Base-by-base conservation (phyloP, 2,113 vertebrate species). In the Chaetodon auriga region DNA sequence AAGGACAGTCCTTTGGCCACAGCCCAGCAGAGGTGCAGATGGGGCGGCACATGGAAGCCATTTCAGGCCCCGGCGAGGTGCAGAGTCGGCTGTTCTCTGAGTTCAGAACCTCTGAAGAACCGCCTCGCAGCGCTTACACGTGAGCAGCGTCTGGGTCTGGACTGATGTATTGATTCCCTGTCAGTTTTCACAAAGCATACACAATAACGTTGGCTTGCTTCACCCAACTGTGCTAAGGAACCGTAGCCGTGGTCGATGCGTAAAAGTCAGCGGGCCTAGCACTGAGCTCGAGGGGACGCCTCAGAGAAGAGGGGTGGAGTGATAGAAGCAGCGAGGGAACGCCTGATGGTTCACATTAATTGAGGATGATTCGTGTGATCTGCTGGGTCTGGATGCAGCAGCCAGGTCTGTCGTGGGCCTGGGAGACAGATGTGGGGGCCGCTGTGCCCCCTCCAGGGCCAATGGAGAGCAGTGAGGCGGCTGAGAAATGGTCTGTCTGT, bases 351-450 rank as follows among this genome's bases (percentile, higher is more conserved):
- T 93, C 84, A 89, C 83, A 91, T 94, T 94, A 94, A 94, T 94
- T 92, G 90, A 93, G 90, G 92, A 94, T 92, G 92, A 92, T 94
- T 92, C 82, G 90, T 93, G 92, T 91, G 93, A 95, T 93, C 81
- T 91, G 81, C 88, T 85, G 87, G 89, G 86, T 92, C 82, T 87
- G 77, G 83, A 82, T 86, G 84, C 76, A 78, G 87, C 85, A 81
- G 85, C 85, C 79, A 89, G 90, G 84, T 91, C 92, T 90, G 93
- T 94, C 91, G 88, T 79, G 82, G 88, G 90, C 87, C 94, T 95
- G 93, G 90, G 90, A 94, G 93, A 94, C 94, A 95, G 94, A 95
- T 95, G 94, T 94, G 93, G 93, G 90, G 91, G 90, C 92, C 84
- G 90, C 87, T 88, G 80, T 74, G 79, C 85, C 91, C 84, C 89